Conservation (phyloP, 2,888 invertebrate genomes). For the Notodonta dromedarius region DNA sequence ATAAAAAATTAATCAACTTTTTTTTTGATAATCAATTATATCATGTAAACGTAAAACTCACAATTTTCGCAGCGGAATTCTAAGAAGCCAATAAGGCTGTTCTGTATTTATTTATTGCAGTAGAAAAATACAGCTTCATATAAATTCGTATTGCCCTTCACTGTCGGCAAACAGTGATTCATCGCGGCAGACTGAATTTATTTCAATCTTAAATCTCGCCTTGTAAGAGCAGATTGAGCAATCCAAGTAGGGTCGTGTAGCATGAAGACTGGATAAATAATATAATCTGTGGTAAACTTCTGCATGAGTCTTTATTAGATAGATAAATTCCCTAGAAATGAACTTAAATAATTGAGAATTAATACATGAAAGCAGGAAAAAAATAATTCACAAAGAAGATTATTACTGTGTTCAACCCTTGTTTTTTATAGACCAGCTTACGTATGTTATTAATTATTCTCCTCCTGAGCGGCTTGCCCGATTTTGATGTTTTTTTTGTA, state of each 20-base stretch:
- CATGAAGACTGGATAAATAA: not conserved
- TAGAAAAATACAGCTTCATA: slow-evolving; percentile 1
- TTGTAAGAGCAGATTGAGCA: not conserved
- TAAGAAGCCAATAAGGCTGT: slow-evolving; percentile 1
- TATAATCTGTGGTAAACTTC: not conserved
- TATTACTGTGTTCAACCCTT: too few species aligned
- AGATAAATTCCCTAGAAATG: too few species aligned
- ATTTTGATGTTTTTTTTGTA: too few species aligned
- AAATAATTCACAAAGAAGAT: too few species aligned
- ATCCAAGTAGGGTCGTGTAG: not conserved
- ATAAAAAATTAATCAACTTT: not conserved
- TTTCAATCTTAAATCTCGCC: slow-evolving; percentile 3
- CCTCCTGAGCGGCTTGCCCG: too few species aligned
- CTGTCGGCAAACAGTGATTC: slow-evolving; percentile 1
- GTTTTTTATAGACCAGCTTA: too few species aligned
- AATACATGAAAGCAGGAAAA: too few species aligned
- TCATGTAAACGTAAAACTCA: not conserved
- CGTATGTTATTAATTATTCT: too few species aligned
- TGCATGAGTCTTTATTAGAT: too few species aligned
- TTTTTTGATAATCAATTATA: too few species aligned
- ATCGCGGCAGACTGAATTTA: slow-evolving; percentile 2
- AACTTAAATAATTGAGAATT: too few species aligned
- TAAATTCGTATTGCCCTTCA: not conserved
- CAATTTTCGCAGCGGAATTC: not conserved
- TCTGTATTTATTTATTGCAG: not conserved